These are phyloP conservation scores for Heliconius nattereri DNA, from an alignment of 1,140 invertebrate species.

Conservation along the genomic window DNA sequence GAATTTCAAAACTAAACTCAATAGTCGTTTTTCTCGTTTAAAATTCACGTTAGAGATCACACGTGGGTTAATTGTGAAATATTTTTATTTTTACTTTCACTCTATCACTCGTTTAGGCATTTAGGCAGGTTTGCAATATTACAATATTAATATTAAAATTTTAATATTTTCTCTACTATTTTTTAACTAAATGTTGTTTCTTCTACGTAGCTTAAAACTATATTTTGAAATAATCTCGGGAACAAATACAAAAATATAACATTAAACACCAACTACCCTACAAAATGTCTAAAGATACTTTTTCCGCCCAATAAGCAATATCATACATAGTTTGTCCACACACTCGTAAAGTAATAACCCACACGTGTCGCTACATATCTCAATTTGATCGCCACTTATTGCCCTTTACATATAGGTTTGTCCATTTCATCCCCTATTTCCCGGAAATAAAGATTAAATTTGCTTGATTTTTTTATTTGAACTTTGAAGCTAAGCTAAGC, in stretches of 20 bases:
- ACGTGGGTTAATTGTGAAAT: too few relatives aligned
- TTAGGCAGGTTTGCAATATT: neutral
- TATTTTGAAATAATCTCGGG: too few relatives aligned
- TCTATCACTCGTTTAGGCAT: neutral
- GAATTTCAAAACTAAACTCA: too few relatives aligned
- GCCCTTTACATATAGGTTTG: conserved; percentile 43
- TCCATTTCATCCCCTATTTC: conserved; percentile 33
- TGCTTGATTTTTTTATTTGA: conserved; percentile 37
- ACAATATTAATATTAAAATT: too few relatives aligned
- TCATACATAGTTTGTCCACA: conserved; percentile 61
- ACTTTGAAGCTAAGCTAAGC: conserved; percentile 57
- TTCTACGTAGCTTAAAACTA: too few relatives aligned
- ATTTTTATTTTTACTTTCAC: neutral
- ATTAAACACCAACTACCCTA: neutral
- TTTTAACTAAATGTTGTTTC: too few relatives aligned
- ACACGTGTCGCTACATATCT: conserved; percentile 71
- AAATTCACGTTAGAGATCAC: too few relatives aligned
- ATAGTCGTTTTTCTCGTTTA: too few relatives aligned
- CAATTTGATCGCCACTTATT: conserved; percentile 73
- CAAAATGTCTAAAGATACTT: neutral
- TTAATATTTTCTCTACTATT: too few relatives aligned
- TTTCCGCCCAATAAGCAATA: conserved; percentile 53
- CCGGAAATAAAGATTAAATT: conserved; percentile 25
- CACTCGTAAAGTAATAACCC: conserved; percentile 73
- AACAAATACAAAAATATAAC: neutral